Evolutionary conservation across 2,113 vertebrate species (phyloP).

Genomic region (Leucopsar rothschildi): DNA sequence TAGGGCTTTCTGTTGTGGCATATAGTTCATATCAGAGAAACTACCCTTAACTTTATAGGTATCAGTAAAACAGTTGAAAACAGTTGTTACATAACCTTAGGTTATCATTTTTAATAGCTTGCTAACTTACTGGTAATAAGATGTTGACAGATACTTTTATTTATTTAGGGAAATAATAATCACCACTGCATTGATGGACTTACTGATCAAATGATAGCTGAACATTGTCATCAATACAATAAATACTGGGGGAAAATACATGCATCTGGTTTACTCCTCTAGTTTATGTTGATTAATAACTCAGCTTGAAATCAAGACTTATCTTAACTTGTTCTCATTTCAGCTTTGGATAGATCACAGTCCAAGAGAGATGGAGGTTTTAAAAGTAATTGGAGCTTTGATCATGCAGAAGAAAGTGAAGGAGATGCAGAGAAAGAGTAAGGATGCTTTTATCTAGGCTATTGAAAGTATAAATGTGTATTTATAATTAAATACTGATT

Average conservation of each 20-base stretch:
- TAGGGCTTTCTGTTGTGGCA: not conserved
- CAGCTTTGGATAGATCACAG: conserved; percentile 91
- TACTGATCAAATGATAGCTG: not conserved
- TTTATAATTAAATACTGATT: not conserved
- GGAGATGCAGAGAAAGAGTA: conserved; percentile 91
- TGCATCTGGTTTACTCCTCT: not conserved
- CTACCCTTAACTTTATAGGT: not conserved
- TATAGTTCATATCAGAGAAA: not conserved
- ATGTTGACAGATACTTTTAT: not conserved
- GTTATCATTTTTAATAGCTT: not conserved
- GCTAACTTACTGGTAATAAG: not conserved
- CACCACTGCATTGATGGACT: not conserved
- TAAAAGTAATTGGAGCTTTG: conserved; percentile 94
- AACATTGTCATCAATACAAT: not conserved
- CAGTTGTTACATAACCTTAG: not conserved
- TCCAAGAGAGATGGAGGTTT: conserved; percentile 90
- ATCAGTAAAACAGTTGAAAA: not conserved
- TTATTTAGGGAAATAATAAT: not conserved
- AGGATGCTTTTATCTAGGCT: conserved; percentile 72
- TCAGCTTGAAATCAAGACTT: conserved; percentile 61
- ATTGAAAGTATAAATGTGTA: conserved; percentile 43
- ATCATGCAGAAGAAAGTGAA: conserved; percentile 85
- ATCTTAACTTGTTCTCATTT: conserved; percentile 75
- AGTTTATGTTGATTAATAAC: conserved; percentile 35
- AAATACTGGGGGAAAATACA: not conserved